phyloP scores from a whole-genome alignment of 2,797 vertebrate genomes.

The Hemibagrus guttatus region DNA sequence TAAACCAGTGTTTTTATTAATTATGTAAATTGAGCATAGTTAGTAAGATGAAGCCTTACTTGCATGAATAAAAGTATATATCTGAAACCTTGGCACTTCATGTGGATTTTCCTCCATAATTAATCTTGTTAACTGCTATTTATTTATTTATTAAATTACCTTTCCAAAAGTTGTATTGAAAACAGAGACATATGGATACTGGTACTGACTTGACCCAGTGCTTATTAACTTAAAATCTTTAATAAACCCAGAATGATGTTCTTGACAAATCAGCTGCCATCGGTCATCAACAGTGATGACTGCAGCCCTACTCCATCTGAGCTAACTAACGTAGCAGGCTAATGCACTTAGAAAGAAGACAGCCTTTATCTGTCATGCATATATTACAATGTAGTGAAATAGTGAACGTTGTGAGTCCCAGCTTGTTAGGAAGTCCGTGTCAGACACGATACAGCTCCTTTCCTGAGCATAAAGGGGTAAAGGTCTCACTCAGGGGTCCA shows the following conservation, averaged over 20 bases:
- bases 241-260: background rate
- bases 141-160: too few species aligned
- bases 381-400: background rate
- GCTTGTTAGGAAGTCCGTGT: background rate
- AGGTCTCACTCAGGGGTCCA: background rate
- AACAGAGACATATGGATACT: background rate
- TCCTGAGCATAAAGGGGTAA: background rate
- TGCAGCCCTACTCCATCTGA: too few species aligned
- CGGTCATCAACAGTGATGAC: too few species aligned
- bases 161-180: background rate
- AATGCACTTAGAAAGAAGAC: background rate
- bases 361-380: background rate
- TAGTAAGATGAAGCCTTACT: background rate
- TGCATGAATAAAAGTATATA: background rate
- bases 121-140: background rate
- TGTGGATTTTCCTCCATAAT: background rate
- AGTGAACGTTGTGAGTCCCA: too few species aligned
- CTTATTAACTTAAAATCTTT: background rate
- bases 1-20: background rate
- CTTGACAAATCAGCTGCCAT: too few species aligned
- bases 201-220: background rate
- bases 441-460: background rate
- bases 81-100: background rate
- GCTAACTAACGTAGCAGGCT: background rate
- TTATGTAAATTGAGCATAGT: background rate